Evolutionary conservation across 2,888 invertebrate species (phyloP).

Genomic region (Panopea generosa): DNA sequence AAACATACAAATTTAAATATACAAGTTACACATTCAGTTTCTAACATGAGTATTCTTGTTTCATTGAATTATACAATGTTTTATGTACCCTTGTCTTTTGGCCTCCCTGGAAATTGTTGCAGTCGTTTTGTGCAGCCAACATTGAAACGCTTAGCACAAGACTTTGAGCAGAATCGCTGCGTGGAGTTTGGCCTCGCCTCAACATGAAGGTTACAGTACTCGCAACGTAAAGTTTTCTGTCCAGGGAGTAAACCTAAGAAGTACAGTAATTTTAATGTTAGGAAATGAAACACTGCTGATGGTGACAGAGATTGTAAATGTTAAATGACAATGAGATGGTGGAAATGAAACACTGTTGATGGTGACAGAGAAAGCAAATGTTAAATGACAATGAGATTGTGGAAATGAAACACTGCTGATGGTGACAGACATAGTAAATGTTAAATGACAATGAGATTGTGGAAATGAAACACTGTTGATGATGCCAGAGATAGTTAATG

Average conservation of each 20-base stretch:
- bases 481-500: too few species aligned
- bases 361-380: too few species aligned
- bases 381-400: too few species aligned
- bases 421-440: too few species aligned
- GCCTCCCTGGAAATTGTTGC: slow-evolving; percentile 53
- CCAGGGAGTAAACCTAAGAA: slow-evolving; percentile 42
- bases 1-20: too few species aligned
- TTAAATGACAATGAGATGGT: neutral
- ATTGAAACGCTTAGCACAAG: slow-evolving; percentile 89
- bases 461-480: too few species aligned
- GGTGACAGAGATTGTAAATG: neutral
- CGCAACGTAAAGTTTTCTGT: slow-evolving; percentile 86
- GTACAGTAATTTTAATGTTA: slow-evolving; percentile 5
- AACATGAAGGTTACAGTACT: slow-evolving; percentile 90
- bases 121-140: slow-evolving; percentile 83
- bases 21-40: too few species aligned
- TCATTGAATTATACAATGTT: too few species aligned
- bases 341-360: neutral
- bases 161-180: slow-evolving; percentile 90
- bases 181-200: slow-evolving; percentile 89
- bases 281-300: too few species aligned
- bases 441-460: too few species aligned
- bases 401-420: too few species aligned
- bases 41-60: too few species aligned
- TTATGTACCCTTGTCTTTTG: slow-evolving; percentile 63